Conservation (phyloP, 2,888 invertebrate species). For the Ormyrus thymus region DNA sequence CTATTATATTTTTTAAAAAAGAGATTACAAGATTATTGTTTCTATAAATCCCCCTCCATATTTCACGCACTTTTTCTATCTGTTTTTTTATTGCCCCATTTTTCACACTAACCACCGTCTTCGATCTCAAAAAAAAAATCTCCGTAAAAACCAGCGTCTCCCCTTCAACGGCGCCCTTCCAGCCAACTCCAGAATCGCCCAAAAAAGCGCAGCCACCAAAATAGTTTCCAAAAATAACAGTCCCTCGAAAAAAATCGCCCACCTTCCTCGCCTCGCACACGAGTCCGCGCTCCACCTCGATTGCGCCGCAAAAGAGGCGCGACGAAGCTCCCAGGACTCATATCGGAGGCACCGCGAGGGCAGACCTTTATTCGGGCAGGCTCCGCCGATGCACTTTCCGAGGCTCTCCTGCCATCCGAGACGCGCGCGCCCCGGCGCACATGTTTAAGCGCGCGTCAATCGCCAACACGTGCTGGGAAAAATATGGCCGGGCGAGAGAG, state of each 20-base stretch:
- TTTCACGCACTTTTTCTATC: not conserved
- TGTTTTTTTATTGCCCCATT: not conserved
- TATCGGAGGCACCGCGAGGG: no score
- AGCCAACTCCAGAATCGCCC: not conserved
- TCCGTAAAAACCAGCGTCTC: conserved; percentile 12
- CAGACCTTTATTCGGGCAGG: no score
- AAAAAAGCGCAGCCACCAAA: conserved; percentile 25
- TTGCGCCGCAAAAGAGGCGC: not conserved
- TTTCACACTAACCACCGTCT: not conserved
- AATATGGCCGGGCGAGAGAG: conserved; percentile 1
- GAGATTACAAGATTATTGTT: not conserved
- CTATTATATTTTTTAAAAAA: not conserved
- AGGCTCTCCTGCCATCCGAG: conserved; percentile 1
- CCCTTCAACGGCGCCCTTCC: not conserved
- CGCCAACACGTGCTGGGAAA: conserved; percentile 26
- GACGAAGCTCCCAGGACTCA: no score
- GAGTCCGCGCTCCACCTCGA: not conserved
- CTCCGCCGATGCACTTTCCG: conserved; percentile 5
- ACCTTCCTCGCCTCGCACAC: not conserved
- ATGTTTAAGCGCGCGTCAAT: conserved; percentile 34
- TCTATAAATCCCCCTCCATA: not conserved
- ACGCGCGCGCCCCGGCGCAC: not conserved
- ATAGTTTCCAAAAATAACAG: conserved; percentile 25
- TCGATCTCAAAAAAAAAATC: not conserved
- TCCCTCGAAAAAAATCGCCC: conserved; percentile 1